A percentile compares a stretch with the other conserved stretches of the same genome.
These are phyloP conservation scores for Cryptoblepharus egeriae DNA, from an alignment of 2,797 vertebrate species.

Conservation along the genomic window DNA sequence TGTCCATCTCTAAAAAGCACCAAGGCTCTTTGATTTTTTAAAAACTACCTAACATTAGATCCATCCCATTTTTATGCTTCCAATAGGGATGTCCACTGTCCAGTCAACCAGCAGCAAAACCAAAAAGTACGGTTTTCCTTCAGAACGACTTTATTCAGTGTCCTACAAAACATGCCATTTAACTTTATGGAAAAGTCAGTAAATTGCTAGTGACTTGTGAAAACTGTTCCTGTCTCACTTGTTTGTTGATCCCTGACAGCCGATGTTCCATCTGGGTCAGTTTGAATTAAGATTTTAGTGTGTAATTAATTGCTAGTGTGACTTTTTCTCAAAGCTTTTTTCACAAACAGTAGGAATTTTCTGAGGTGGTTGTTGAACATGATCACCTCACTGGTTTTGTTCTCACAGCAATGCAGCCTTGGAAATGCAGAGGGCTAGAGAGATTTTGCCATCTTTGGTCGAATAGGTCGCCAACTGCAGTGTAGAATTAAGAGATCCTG, in stretches of 20 bases:
- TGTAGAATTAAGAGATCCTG: not conserved
- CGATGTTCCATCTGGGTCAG: not conserved
- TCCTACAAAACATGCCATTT: not conserved
- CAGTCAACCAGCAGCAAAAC: not conserved
- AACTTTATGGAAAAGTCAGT: not conserved
- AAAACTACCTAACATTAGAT: not conserved
- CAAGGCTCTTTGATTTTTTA: too few species aligned
- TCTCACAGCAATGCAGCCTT: not conserved
- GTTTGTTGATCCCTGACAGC: not conserved
- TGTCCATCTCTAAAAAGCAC: too few species aligned
- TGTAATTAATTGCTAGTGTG: not conserved
- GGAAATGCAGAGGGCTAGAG: too few species aligned
- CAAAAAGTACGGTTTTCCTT: not conserved
- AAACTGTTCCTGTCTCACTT: not conserved
- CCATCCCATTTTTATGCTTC: not conserved
- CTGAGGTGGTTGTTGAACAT: not conserved
- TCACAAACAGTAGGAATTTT: not conserved
- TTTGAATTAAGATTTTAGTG: not conserved
- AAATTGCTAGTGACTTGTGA: not conserved
- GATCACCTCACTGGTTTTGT: not conserved
- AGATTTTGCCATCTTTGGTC: not conserved
- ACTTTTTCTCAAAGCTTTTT: not conserved
- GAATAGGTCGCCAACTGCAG: not conserved
- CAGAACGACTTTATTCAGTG: not conserved
- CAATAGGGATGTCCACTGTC: not conserved